These are phyloP conservation scores for Acromyrmex heyeri DNA, from an alignment of 1,140 invertebrate genomes.

Conservation along the genomic window DNA sequence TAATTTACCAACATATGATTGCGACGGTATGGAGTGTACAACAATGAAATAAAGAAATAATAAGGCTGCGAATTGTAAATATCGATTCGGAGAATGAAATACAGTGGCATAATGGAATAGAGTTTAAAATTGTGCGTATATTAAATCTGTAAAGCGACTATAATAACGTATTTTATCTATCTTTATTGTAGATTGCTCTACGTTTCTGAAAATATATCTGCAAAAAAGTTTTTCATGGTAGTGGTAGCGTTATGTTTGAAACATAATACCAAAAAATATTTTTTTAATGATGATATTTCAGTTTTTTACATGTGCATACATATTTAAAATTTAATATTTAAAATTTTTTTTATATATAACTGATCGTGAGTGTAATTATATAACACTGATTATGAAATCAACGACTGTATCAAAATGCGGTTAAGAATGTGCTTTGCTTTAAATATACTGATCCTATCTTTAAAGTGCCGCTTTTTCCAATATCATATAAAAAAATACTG, in stretches of 20 bases:
- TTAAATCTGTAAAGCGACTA: constrained; percentile 58
- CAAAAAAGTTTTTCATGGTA: constrained; percentile 69
- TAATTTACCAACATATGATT: constrained; percentile 79
- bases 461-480: no score
- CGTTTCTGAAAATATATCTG: constrained; percentile 77
- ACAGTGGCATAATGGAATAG: constrained; percentile 67
- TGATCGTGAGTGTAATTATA: not conserved
- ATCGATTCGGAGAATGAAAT: constrained; percentile 79
- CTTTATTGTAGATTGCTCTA: constrained; percentile 76
- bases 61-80: constrained; percentile 75
- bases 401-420: no score
- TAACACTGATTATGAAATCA: no score
- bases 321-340: not conserved
- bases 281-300: not conserved
- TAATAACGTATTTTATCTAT: constrained; percentile 81
- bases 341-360: not conserved
- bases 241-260: constrained; percentile 12
- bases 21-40: constrained; percentile 16
- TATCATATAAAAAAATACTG: no score
- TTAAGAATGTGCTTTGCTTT: no score
- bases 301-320: not conserved
- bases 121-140: constrained; percentile 63
- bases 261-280: not conserved
- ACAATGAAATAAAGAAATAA: constrained; percentile 57
- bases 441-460: no score